A percentile compares a stretch with the other conserved stretches of the same genome.
These are phyloP conservation scores for Acipenser oxyrinchus DNA, from an alignment of 2,797 vertebrate genomes.

Conservation along the genomic window DNA sequence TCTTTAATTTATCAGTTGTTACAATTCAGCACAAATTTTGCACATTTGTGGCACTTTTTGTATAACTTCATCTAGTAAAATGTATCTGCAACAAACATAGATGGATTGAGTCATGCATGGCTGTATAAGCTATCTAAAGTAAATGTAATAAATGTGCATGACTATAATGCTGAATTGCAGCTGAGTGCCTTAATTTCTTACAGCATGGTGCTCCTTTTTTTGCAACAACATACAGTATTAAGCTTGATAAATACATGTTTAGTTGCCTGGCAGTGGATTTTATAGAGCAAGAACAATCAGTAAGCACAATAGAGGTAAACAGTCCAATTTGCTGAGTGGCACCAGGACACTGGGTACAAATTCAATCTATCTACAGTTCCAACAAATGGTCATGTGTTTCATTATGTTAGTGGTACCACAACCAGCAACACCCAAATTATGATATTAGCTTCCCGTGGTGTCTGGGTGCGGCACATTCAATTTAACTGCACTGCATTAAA, in stretches of 20 bases:
- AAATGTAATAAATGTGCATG: slow-evolving; percentile 62
- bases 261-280: not conserved
- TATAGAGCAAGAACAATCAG: not conserved
- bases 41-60: slow-evolving; percentile 50
- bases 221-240: slow-evolving; percentile 28
- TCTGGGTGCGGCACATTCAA: no score
- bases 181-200: slow-evolving; percentile 45
- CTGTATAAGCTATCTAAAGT: slow-evolving; percentile 54
- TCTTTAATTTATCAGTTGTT: slow-evolving; percentile 59
- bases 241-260: slow-evolving; percentile 14
- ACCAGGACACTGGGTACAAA: no score
- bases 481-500: no score
- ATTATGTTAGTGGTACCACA: no score
- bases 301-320: no score
- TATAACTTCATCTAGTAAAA: slow-evolving; percentile 56
- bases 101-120: slow-evolving; percentile 70
- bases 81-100: slow-evolving; percentile 52
- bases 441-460: no score
- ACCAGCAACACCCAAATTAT: no score
- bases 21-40: slow-evolving; percentile 65
- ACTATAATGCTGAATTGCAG: slow-evolving; percentile 58
- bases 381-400: no score
- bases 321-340: no score
- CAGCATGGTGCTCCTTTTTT: slow-evolving; percentile 30
- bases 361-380: no score